A percentile compares a stretch with the other conserved stretches of the same genome.
Conservation (phyloP, 2,113 vertebrate genomes). For the Melanocharis versteri region DNA sequence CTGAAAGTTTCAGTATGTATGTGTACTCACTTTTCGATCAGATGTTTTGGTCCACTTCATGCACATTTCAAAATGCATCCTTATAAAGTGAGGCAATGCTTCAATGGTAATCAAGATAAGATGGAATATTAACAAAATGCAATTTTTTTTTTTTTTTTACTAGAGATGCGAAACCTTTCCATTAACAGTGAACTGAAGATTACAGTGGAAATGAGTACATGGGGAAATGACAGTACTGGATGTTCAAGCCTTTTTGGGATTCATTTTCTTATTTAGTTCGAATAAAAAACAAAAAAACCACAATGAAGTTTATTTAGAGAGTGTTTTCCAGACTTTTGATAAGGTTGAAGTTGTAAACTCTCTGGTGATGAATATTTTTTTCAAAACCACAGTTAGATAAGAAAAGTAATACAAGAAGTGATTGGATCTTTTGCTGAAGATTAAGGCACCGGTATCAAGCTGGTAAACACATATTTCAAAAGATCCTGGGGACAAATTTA, state of each 20-base stretch:
- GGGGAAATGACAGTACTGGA: neutral
- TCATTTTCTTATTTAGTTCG: neutral
- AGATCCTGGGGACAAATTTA: neutral
- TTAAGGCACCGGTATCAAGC: neutral
- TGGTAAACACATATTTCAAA: neutral
- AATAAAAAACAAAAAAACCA: neutral
- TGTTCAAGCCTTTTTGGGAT: neutral
- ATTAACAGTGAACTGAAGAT: neutral
- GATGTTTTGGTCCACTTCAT: neutral
- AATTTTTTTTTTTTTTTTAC: neutral
- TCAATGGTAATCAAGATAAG: neutral
- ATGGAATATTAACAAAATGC: neutral
- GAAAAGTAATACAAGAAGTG: neutral
- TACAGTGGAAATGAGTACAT: neutral
- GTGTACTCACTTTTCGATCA: neutral
- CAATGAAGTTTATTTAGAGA: neutral
- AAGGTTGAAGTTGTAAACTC: neutral
- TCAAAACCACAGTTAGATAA: neutral
- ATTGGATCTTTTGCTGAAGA: neutral
- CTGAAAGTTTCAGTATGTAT: neutral
- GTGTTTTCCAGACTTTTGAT: neutral
- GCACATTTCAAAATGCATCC: neutral
- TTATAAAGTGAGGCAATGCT: neutral
- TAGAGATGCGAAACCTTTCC: neutral
- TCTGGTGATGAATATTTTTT: neutral